Evolutionary conservation across 2,888 invertebrate genomes (phyloP).

Genomic region (Xylota sylvarum): DNA sequence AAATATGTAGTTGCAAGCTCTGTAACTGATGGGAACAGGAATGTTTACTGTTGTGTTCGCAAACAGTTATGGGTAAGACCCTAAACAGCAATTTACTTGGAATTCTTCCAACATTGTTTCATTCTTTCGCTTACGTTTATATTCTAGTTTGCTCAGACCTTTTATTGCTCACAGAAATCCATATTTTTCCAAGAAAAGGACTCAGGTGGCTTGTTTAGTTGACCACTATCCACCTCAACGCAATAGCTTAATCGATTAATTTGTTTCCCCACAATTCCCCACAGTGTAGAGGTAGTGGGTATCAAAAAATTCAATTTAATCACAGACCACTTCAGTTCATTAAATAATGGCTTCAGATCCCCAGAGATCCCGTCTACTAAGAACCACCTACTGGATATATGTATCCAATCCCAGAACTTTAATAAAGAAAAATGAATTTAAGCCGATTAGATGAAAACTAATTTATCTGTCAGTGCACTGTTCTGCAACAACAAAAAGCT

Average conservation of each 20-base stretch:
- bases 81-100: too few relatives aligned
- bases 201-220: too few relatives aligned
- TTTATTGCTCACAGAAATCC: too few relatives aligned
- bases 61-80: too few relatives aligned
- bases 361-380: neutral
- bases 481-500: conserved; percentile 1
- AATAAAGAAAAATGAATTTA: conserved; percentile 1
- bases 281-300: too few relatives aligned
- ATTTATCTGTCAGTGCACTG: conserved; percentile 6
- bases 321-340: conserved; percentile 16
- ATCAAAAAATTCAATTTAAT: conserved; percentile 17
- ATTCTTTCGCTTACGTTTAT: too few relatives aligned
- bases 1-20: neutral
- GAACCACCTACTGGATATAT: neutral
- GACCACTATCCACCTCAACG: too few relatives aligned
- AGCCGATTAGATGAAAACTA: conserved; percentile 30
- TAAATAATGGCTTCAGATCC: conserved; percentile 1
- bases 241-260: conserved; percentile 13
- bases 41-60: too few relatives aligned
- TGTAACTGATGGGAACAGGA: too few relatives aligned
- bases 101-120: too few relatives aligned
- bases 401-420: neutral
- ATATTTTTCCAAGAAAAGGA: too few relatives aligned
- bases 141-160: too few relatives aligned
- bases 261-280: neutral